Conservation (phyloP, 2,113 vertebrate species). For the Psilopsiagon aurifrons region DNA sequence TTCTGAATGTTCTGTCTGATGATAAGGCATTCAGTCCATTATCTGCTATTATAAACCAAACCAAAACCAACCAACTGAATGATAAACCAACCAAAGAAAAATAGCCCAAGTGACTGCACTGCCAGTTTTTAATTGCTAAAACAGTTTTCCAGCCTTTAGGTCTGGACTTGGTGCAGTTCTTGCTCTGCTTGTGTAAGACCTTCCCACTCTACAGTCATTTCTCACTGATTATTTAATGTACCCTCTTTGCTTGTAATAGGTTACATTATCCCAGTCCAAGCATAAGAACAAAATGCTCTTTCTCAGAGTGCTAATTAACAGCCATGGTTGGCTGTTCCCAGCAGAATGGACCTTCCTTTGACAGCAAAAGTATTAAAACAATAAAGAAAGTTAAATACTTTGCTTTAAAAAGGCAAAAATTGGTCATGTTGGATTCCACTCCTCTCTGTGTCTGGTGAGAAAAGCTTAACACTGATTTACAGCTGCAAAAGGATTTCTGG, state of each 20-base stretch:
- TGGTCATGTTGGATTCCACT: neutral
- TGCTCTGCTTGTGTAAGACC: neutral
- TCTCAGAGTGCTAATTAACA: neutral
- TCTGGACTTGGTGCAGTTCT: neutral
- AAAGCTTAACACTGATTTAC: neutral
- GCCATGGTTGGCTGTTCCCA: neutral
- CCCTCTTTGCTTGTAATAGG: neutral
- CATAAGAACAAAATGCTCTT: neutral
- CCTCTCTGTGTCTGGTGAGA: neutral
- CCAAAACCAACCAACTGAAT: neutral
- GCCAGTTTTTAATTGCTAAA: neutral
- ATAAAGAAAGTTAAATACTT: neutral
- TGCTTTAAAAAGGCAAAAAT: neutral
- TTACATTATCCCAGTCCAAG: neutral
- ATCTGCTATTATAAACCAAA: neutral
- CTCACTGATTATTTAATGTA: neutral
- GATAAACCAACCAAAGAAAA: neutral
- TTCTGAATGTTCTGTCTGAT: neutral
- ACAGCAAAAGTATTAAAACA: neutral
- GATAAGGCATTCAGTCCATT: neutral
- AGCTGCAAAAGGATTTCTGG: neutral
- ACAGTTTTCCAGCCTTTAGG: neutral
- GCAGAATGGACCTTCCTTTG: neutral
- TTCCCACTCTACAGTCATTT: neutral
- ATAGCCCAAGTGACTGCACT: neutral